Base-by-base conservation (phyloP, 2,888 invertebrate genomes). In the Epinotia demarniana region DNA sequence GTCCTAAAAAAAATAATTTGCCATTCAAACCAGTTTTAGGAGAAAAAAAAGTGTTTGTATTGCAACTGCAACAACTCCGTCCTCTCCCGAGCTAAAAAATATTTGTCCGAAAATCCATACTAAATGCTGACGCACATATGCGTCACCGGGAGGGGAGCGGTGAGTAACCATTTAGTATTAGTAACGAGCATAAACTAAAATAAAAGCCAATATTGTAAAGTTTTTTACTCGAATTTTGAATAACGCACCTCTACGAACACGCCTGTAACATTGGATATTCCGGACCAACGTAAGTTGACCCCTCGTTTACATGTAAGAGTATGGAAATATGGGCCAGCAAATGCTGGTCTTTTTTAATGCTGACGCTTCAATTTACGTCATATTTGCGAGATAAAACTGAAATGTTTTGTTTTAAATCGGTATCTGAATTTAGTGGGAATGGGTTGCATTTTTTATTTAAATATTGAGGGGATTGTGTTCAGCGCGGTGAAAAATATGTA, bases 301-400 rank as follows among this genome's bases (percentile, higher is more conserved):
- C 18, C 18, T 16, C 2, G 9, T 18, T 49, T 16, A 3, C 46
- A 27, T 33, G 8, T 8, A 61, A 18, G 9, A 6, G 9, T 3
- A 5, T 33, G 12, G 16, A 33, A 33, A 18, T 0, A 49, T 5
- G 27, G 70, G n/a, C 13, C 70, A 53, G 13, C 18, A 18, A 18
- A 18, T 11, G 1, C 61, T 70, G 60, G 61, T 27, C 9, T 39
- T 33, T 6, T 2, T 2, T 61, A 70, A 61, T 70, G 49, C 60
- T 61, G 70, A 61, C 49, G 61, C 49, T 61, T 61, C 70, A 60
- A 70, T 70, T 61, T 70, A 27, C 70, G 70, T 70, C 70, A 70
- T 55, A 62, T 55, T 71, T 62, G 33, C 2, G 61, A 61, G 53
- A 53, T 71, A 62, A 61, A 71, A 71, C 53, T 62, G 71, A 58